These are phyloP conservation scores for Holacanthus passer DNA, from an alignment of 2,113 vertebrate genomes.

Conservation along the genomic window DNA sequence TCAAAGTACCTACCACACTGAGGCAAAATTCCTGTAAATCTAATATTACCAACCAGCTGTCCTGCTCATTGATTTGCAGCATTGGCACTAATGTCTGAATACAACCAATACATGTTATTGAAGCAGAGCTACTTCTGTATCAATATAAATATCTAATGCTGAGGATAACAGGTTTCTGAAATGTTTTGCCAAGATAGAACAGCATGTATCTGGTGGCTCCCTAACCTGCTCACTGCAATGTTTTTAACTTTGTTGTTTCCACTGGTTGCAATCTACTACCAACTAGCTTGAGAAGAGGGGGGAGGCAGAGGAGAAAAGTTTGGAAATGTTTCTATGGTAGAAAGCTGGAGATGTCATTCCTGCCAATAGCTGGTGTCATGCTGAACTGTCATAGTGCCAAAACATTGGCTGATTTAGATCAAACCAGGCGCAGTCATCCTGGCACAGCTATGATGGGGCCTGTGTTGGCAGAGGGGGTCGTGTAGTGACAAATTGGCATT, in stretches of 20 bases:
- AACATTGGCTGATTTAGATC: conserved; percentile 24
- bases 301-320: background rate
- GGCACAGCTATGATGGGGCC: conserved; percentile 1
- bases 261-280: background rate
- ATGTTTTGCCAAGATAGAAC: background rate
- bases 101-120: background rate
- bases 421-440: conserved; percentile 21
- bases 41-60: background rate
- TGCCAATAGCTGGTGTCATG: conserved; percentile 41
- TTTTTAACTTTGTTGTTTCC: background rate
- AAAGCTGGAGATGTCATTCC: conserved; percentile 2
- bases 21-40: too few species aligned
- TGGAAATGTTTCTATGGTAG: background rate
- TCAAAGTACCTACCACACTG: too few species aligned
- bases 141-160: background rate
- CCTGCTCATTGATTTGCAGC: background rate
- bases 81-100: background rate
- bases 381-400: conserved; percentile 45
- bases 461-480: conserved; percentile 34
- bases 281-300: background rate
- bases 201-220: background rate
- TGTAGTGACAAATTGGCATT: conserved; percentile 57
- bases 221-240: background rate
- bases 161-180: too few species aligned
- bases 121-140: background rate